These are phyloP conservation scores for Parnassius glacialis DNA, from an alignment of 2,888 invertebrate species.

Conservation along the genomic window DNA sequence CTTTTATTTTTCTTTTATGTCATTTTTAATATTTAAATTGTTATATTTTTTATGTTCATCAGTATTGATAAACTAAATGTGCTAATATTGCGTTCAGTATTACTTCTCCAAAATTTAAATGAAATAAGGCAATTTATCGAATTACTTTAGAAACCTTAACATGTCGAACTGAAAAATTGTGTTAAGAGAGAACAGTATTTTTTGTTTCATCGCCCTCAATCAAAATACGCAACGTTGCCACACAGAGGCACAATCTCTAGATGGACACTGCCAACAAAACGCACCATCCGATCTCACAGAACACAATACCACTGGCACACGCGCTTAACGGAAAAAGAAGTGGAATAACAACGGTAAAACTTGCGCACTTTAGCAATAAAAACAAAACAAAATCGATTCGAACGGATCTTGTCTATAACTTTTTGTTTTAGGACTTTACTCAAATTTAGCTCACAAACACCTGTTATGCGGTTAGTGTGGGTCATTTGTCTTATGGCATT, in stretches of 20 bases:
- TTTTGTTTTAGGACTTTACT: slow-evolving; percentile 26
- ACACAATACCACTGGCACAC: slow-evolving; percentile 57
- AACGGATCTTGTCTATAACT: slow-evolving; percentile 56
- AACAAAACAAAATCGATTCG: slow-evolving; percentile 46
- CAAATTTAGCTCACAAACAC: slow-evolving; percentile 38
- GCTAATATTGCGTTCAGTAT: too few relatives aligned
- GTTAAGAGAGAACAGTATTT: slow-evolving; percentile 15
- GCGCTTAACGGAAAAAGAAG: slow-evolving; percentile 51
- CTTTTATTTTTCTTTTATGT: too few relatives aligned
- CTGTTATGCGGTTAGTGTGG: slow-evolving; percentile 43
- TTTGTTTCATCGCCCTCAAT: slow-evolving; percentile 30
- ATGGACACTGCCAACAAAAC: slow-evolving; percentile 31
- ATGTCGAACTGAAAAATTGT: not conserved
- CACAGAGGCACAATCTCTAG: slow-evolving; percentile 28
- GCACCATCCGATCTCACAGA: slow-evolving; percentile 55
- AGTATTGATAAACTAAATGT: too few relatives aligned
- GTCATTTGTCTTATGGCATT: slow-evolving; percentile 39
- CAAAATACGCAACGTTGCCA: slow-evolving; percentile 35
- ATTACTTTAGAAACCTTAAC: too few relatives aligned
- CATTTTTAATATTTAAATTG: too few relatives aligned
- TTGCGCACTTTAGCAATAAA: slow-evolving; percentile 30
- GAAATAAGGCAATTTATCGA: too few relatives aligned
- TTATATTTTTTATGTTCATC: too few relatives aligned
- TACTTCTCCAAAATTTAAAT: too few relatives aligned
- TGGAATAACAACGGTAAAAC: slow-evolving; percentile 52